Evolutionary conservation across 2,888 invertebrate genomes (phyloP), one percentile per base, ranked within the genome.

Genomic region (Antheraea assamensis): DNA sequence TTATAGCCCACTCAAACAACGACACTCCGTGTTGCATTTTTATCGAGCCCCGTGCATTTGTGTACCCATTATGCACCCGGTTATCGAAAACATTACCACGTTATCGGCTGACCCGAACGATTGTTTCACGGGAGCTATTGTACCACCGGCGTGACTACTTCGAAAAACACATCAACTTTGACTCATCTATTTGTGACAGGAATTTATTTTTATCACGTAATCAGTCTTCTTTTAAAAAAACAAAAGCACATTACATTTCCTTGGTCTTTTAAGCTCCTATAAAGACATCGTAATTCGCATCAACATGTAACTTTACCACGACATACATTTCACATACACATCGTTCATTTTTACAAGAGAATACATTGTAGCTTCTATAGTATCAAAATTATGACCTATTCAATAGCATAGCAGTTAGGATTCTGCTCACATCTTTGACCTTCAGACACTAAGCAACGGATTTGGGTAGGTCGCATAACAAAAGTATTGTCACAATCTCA

Each of bases 61-160:
- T 85, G 83, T 83, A 83, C 87, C 86, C 84, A 83, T 85, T 87
- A 88, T 92, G 92, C 91, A 91, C 17, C 75, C 84, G 77, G 85
- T 91, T 93, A 93, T 92, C 92, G 87, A 76, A 73, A 76, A 82
- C 82, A 83, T 35, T 85, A 83, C 76, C 82, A 81, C 84, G 82
- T 91, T 93, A 93, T 93, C 93, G 85, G 83, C 85, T 90, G 92
- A 92, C 91, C 92, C 84, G 87, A 83, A 85, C 87, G 86, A 87
- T 88, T 87, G 85, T 85, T 85, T 81, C 78, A 82, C 78, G 27
- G 58, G 58, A 42, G 35, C 68, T 35, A 68, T 68, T 68, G 68
- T 68, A 35, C 68, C 68, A 68, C n/a, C 68, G 68, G 35, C 35
- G 68, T 68, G 68, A 68, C 68, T 68, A 68, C 68, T 68, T 68